Evolutionary conservation across 1,140 invertebrate species (phyloP), one percentile per base, ranked within the genome.

Genomic region (Colletes latitarsis): DNA sequence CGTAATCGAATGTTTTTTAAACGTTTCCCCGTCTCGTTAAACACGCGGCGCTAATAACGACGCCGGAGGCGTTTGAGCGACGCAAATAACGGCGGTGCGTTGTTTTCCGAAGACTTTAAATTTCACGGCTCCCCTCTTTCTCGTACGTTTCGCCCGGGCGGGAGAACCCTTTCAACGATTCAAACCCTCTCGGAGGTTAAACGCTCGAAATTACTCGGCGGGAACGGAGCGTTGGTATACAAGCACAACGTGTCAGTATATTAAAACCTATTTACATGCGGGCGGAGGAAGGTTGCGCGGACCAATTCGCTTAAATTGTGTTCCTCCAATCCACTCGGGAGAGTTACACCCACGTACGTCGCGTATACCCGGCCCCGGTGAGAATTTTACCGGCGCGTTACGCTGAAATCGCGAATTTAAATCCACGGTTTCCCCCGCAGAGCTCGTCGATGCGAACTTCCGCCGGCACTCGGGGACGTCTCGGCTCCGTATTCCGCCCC

Each of bases 271-370:
- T 89, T 89, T 86, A 82, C 77, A 68, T 70, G 80, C 68, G 80
- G 62, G 63, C n/a, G 72, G 19, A 19, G 81, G 82, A 70, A 67
- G 62, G 39, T 64, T 49, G 46, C 66, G 67, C 46, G 68, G 53
- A 78, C 81, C 87, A 86, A 89, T 90, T 83, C 86, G 78, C 84
- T 85, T 84, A 82, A 89, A 88, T 89, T 85, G 74, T 82, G 84
- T 85, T 77, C 62, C 83, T 75, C 80, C 78, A 80, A 84, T 89
- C 77, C 74, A 85, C 63, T 69, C 74, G 62, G 1, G 39, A 0
- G 52, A 76, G 86, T 74, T 82, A 81, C 71, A 63, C 57, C 46
- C 73, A 60, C 30, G n/a, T n/a, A 62, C 55, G 58, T 49, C 39
- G 53, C 64, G 58, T 30, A 30, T 21, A 30, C 70, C 60, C 77